Conservation (phyloP, 2,797 vertebrate species). For the Nyctalus aviator region DNA sequence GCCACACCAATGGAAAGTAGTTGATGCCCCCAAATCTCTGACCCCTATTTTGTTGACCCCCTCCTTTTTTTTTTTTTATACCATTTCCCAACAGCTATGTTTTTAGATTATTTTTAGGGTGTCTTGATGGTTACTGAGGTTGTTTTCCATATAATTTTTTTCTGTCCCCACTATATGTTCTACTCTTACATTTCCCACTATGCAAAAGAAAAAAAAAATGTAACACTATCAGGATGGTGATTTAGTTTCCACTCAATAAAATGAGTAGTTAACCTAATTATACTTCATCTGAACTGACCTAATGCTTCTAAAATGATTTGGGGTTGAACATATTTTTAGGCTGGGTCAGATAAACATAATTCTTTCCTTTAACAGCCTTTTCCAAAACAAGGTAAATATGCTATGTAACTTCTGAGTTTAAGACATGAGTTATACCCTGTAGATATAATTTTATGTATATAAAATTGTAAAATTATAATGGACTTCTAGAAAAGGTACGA, state of each 20-base stretch:
- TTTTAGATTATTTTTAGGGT: not conserved
- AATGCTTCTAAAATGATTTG: slow-evolving; percentile 50
- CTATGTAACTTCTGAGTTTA: not conserved
- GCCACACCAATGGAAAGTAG: not conserved
- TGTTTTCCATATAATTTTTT: slow-evolving; percentile 21
- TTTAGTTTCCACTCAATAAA: slow-evolving; percentile 47
- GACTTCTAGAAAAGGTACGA: not conserved
- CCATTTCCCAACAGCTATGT: not conserved
- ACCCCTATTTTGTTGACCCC: not conserved
- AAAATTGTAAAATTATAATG: slow-evolving; percentile 23
- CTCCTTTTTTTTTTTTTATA: not conserved
- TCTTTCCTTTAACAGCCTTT: slow-evolving; percentile 31
- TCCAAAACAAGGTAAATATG: slow-evolving; percentile 48
- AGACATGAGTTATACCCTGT: not conserved
- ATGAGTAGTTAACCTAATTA: slow-evolving; percentile 56
- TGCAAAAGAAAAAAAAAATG: not conserved
- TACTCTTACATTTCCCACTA: slow-evolving; percentile 28
- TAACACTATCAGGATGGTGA: not conserved
- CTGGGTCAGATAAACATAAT: slow-evolving; percentile 51
- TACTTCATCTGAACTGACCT: not conserved
- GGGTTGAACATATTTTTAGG: slow-evolving; percentile 31
- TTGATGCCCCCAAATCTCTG: not conserved
- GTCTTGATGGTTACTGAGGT: not conserved
- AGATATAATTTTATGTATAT: not conserved
- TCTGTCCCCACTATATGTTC: slow-evolving; percentile 37